Base-by-base conservation (phyloP, 30 jellyfish, hydroid and myxozoan species). In the Hydractinia symbiolongicarpus region DNA sequence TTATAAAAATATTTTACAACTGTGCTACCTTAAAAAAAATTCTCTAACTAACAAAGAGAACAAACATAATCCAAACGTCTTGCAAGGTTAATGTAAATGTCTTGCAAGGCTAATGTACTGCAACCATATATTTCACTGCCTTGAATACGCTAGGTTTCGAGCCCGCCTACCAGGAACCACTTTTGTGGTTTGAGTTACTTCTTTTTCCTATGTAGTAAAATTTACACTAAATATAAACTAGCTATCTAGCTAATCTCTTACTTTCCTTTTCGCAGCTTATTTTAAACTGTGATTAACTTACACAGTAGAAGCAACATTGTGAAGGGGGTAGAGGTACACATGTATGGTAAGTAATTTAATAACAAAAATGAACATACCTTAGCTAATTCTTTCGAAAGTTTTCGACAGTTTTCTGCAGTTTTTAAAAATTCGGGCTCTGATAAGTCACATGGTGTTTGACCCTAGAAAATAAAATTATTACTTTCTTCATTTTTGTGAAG, bases 401-500 rank as follows among this genome's bases (percentile, higher is more conserved):
- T 90, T 61, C 95, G 67, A 20, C 86, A 69, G 60, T 86, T 90
- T 79, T 90, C 97, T n/a, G 95, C 94, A 19, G 82, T 44, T 55
- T 85, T 90, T 30, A 84, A 78, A 88, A 90, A 86, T 58, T 90
- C 97, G 0, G 88, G 90, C 66, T 90, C 95, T 5, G 97, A 95
- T 6, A 90, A 61, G 57, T 90, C 97, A 61, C 90, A 86, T 5
- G 97, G 97, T 8, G 97, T 90, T 72, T 90, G 97, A 6, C 96
- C 96, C 96, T 89, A 50, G 30, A 83, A 54, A 68, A 73, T 6
- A 15, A 7, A 3, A 50, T 16, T 21, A 30, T 40, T 30, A 30
- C 44, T 30, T 30, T 30, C 2, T 30, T 30, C 44, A 0, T 30
- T 30, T 30, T 30, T 30, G 44, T 30, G 44, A 30, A 30, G 44